Evolutionary conservation across 1,140 invertebrate genomes (phyloP), one percentile per base, ranked within the genome.

Genomic region (Megalonaias nervosa): DNA sequence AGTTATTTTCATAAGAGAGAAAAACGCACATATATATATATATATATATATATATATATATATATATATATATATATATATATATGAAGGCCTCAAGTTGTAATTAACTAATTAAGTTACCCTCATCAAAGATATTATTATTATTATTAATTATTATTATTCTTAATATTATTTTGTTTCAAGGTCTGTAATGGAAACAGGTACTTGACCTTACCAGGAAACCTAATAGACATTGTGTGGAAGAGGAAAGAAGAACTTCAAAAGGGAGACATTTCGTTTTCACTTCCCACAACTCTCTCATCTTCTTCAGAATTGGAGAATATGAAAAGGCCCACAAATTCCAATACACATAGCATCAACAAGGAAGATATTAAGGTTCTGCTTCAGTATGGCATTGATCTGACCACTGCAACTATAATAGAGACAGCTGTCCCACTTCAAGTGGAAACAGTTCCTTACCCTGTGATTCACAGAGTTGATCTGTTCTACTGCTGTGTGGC

Each of bases 401-500:
- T 81, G 66, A 62, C 38, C 15, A 82, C 83, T 26, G 71, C 85
- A 38, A 77, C 79, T 15, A 67, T 89, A 9, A 62, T 72, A 4
- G 64, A 62, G 56, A 86, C 65, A 26, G 78, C 83, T n/a, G 83
- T 71, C 21, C 23, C 83, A 71, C 89, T 94, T 77, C 92, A 94
- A 89, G 83, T 93, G 15, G 87, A 92, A 17, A 86, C 88, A 67
- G 82, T 94, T 76, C 92, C 92, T 19, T 26, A 86, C 1, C 86
- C 87, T 12, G 86, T 93, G 59, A 82, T 94, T 17, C 83, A 89
- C 58, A 90, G 90, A 60, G 89, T 93, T 11, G 83, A 91, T 6
- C 38, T 87, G 11, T 94, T 93, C 88, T 94, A 93, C 82, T 87
- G 94, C 55, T 95, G 94, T 85, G 91, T 93, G 67, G 81, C 85